Percentiles rank a stretch among this genome's conserved stretches.
phyloP scores from a whole-genome alignment of 2,797 vertebrate species.

The Holocentrus rufus region DNA sequence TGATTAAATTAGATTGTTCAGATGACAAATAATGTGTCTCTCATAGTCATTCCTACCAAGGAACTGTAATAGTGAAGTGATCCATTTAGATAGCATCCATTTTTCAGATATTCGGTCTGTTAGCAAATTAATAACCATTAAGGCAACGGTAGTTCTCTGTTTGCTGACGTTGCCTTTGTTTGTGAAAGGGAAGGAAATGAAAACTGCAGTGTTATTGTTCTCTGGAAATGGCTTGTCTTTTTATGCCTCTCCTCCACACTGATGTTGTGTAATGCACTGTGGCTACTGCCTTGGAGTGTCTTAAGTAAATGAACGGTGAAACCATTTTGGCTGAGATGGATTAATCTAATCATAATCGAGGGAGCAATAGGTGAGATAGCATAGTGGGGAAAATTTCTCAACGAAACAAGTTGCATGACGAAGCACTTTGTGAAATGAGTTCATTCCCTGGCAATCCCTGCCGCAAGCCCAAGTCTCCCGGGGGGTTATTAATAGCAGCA shows the following conservation, averaged over 20 bases:
- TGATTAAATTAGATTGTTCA: constrained; percentile 20
- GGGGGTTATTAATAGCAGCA: constrained; percentile 77
- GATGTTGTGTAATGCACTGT: neutral
- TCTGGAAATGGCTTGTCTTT: neutral
- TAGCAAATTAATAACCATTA: constrained; percentile 14
- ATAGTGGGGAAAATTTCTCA: constrained; percentile 33
- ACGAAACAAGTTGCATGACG: constrained; percentile 73
- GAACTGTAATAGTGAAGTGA: constrained; percentile 5
- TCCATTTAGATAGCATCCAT: constrained; percentile 21
- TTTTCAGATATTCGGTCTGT: constrained; percentile 35
- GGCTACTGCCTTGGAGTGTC: neutral
- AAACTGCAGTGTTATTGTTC: constrained; percentile 2
- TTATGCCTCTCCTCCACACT: constrained; percentile 1
- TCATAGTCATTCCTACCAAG: neutral
- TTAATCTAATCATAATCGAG: constrained; percentile 41
- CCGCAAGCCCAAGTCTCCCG: constrained; percentile 60
- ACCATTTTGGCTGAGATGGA: constrained; percentile 24
- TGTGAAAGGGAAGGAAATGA: neutral
- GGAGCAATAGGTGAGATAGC: constrained; percentile 34
- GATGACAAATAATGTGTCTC: constrained; percentile 41
- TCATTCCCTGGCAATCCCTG: constrained; percentile 51
- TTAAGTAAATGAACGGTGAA: constrained; percentile 13
- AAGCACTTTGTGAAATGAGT: constrained; percentile 75
- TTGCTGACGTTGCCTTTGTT: constrained; percentile 12
- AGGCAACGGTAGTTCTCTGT: constrained; percentile 2